Evolutionary conservation across 2,113 vertebrate species (phyloP).

Genomic region (Gymnogyps californianus): DNA sequence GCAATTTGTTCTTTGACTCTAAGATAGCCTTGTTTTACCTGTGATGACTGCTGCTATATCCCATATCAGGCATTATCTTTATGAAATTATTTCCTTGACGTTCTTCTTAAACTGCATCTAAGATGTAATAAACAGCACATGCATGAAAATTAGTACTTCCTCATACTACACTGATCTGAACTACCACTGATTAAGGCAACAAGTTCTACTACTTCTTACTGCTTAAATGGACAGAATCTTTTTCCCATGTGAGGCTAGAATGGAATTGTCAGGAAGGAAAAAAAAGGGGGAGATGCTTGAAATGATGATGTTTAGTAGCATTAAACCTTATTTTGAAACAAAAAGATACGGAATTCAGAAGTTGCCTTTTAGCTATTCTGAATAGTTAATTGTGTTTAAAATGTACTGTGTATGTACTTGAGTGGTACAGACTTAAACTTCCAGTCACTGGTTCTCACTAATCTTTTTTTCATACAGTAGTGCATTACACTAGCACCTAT

Average conservation of each 20-base stretch:
- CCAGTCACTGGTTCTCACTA: background rate
- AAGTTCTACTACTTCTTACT: background rate
- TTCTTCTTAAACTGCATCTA: background rate
- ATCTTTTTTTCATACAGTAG: background rate
- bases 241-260: background rate
- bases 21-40: background rate
- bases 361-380: background rate
- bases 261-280: background rate
- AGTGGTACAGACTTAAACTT: background rate
- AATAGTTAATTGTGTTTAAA: background rate
- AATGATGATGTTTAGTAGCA: background rate
- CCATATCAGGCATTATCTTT: background rate
- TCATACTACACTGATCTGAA: background rate
- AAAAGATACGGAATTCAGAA: background rate
- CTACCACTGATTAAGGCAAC: background rate
- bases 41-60: background rate
- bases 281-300: background rate
- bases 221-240: background rate
- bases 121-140: background rate
- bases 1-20: background rate
- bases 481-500: background rate
- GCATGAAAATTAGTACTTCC: background rate
- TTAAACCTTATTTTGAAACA: background rate
- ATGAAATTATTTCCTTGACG: background rate
- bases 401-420: background rate